These are phyloP conservation scores for Nannospalax galili DNA, from an alignment of 2,113 vertebrate species.

Conservation along the genomic window DNA sequence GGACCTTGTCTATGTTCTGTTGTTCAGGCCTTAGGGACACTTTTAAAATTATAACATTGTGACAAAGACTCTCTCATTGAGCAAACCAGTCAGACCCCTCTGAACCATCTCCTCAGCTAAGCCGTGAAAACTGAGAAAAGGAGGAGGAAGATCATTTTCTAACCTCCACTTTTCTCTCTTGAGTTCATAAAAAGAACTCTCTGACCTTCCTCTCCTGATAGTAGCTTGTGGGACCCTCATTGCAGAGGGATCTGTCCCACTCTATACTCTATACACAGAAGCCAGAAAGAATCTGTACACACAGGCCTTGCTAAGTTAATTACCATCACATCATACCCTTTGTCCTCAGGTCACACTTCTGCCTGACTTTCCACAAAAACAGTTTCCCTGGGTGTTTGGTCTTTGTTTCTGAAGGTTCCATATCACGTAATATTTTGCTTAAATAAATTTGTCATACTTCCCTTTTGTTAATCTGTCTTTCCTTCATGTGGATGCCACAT, in stretches of 20 bases:
- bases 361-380: background rate
- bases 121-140: background rate
- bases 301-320: background rate
- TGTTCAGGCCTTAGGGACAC: background rate
- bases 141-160: background rate
- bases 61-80: too few species aligned
- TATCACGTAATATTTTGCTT: background rate
- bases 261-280: too few species aligned
- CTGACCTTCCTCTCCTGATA: background rate
- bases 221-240: background rate
- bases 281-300: too few species aligned
- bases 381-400: background rate
- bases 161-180: background rate
- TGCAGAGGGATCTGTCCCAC: background rate
- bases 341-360: background rate
- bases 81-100: too few species aligned
- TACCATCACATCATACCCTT: background rate
- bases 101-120: background rate
- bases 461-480: background rate
- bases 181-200: background rate
- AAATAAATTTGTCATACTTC: background rate
- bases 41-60: background rate
- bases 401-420: background rate
- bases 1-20: background rate
- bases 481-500: background rate